Base-by-base conservation (phyloP, 2,888 invertebrate species). In the Sycophila texana region DNA sequence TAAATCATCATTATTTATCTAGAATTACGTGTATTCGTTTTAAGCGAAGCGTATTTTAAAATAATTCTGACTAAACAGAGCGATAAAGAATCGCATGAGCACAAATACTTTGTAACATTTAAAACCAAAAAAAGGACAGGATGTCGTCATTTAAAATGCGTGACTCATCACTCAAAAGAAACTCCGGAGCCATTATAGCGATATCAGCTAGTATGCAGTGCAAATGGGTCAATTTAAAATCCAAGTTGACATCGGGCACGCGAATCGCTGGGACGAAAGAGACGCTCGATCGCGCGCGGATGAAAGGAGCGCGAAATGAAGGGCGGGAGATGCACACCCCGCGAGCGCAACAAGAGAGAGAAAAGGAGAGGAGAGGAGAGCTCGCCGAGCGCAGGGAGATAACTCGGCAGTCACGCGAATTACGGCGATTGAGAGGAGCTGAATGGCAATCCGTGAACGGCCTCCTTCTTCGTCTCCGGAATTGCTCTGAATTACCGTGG, bases 371-470 rank as follows among this genome's bases (percentile, higher is more conserved):
- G n/a, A 20, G 63, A 26, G 26, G 26, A 26, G 61, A 7, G 39
- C 14, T 4, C 10, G 60, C 49, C n/a, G 51, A 55, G 39, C 39
- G 39, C 39, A 39, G 53, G 22, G 26, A 74, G 74, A 79, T 71
- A 74, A 71, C 57, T 66, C 66, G 70, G 26, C 5, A 80, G 47
- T 74, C 51, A 61, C 55, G 71, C 58, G 70, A 77, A 77, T 80
- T 65, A 49, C 58, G 26, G 13, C 22, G 80, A 70, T 73, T 51
- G 68, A 70, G 58, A 74, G 26, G 58, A 74, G 26, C 22, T 74
- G 70, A 77, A 77, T 65, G 77, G 74, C 26, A 49, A 70, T 61
- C 71, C 74, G 74, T 71, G 66, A 74, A 71, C 60, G 68, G 49
- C 55, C 53, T 53, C 51, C 60, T 68, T 66, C 67, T 70, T 14